A percentile compares a stretch with the other conserved stretches of the same genome.
phyloP scores from a whole-genome alignment of 2,888 invertebrate genomes.

The Drosophila mimica region DNA sequence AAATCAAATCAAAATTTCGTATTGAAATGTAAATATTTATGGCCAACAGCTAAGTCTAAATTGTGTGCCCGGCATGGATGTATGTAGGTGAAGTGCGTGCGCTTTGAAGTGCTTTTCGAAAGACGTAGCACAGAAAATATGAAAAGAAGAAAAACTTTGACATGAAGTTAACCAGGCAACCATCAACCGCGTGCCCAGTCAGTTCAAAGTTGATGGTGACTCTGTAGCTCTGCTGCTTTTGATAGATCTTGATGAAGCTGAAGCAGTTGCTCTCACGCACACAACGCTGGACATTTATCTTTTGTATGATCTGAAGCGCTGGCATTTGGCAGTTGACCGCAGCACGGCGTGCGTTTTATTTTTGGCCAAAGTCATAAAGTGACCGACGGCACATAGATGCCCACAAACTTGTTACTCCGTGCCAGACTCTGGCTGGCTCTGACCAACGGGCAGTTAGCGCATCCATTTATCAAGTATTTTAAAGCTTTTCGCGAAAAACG shows the following conservation, averaged over 20 bases:
- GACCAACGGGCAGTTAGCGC: constrained; percentile 62
- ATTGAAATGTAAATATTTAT: constrained; percentile 79
- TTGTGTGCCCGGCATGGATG: constrained; percentile 36
- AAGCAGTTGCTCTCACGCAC: constrained; percentile 60
- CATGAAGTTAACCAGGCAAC: constrained; percentile 47
- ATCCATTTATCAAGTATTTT: constrained; percentile 72
- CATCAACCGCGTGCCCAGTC: constrained; percentile 19
- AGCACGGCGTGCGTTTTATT: constrained; percentile 72
- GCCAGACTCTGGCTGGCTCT: constrained; percentile 28
- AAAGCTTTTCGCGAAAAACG: constrained; percentile 76
- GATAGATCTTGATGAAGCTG: constrained; percentile 50
- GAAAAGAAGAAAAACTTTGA: constrained; percentile 27
- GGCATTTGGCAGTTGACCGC: constrained; percentile 63
- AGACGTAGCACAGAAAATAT: constrained; percentile 10
- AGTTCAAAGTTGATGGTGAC: constrained; percentile 73
- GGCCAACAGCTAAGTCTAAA: constrained; percentile 48
- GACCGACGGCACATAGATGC: constrained; percentile 61
- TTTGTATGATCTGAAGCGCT: constrained; percentile 58
- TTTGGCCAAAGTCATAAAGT: constrained; percentile 76
- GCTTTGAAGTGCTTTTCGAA: constrained; percentile 70
- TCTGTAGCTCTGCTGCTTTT: constrained; percentile 16
- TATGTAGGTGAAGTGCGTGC: constrained; percentile 68
- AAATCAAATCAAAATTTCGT: constrained; percentile 77
- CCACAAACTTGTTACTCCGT: constrained; percentile 67
- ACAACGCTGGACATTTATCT: constrained; percentile 62